Conservation (phyloP, 2,888 invertebrate species). For the Standfussiana lucernea region DNA sequence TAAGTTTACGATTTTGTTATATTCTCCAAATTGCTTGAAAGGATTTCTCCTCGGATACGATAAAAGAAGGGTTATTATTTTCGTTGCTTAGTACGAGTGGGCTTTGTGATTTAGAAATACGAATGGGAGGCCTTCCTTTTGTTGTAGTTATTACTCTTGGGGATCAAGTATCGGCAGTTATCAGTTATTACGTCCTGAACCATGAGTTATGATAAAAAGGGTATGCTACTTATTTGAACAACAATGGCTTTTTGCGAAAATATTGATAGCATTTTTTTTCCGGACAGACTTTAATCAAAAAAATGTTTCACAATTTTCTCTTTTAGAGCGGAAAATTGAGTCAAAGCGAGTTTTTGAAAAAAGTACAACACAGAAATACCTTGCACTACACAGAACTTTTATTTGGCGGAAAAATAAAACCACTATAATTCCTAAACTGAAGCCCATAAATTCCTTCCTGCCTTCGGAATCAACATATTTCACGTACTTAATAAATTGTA, state of each 20-base stretch:
- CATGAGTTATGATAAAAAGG: slow-evolving; percentile 49
- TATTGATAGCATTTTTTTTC: slow-evolving; percentile 31
- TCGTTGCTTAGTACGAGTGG: slow-evolving; percentile 62
- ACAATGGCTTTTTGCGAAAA: slow-evolving; percentile 48
- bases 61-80: slow-evolving; percentile 63
- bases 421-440: slow-evolving; percentile 33
- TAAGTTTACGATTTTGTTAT: slow-evolving; percentile 73
- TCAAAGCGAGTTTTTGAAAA: neutral
- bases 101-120: slow-evolving; percentile 62
- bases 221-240: slow-evolving; percentile 36
- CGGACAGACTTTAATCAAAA: slow-evolving; percentile 46
- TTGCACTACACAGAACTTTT: slow-evolving; percentile 1
- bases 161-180: slow-evolving; percentile 60
- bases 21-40: slow-evolving; percentile 71
- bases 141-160: slow-evolving; percentile 62
- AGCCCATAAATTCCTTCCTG: slow-evolving; percentile 53
- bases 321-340: neutral
- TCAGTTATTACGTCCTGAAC: slow-evolving; percentile 55
- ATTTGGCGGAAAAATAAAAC: slow-evolving; percentile 29
- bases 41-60: slow-evolving; percentile 57
- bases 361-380: neutral
- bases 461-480: slow-evolving; percentile 68
- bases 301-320: slow-evolving; percentile 2
- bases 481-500: slow-evolving; percentile 69
- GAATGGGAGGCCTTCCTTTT: slow-evolving; percentile 51